Percentiles rank a stretch among this genome's conserved stretches.
Conservation (phyloP, 2,888 invertebrate genomes). For the Sarcophaga subvicina region DNA sequence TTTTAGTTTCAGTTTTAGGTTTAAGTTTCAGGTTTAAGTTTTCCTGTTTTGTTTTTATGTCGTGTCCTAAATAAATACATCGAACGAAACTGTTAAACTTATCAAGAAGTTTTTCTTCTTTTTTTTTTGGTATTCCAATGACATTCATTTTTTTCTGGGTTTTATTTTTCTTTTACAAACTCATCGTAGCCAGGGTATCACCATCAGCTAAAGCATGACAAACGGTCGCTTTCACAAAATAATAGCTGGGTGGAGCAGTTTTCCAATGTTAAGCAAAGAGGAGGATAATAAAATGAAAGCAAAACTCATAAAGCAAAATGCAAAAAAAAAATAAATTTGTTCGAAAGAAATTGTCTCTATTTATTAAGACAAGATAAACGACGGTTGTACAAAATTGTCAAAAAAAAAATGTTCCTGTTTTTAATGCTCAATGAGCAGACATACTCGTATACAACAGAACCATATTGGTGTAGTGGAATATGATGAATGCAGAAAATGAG, state of each 20-base stretch:
- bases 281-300: neutral
- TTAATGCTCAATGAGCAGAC: no score
- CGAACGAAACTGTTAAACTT: conserved; percentile 16
- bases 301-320: neutral
- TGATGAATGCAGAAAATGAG: no score
- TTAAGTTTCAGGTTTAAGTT: conserved; percentile 42
- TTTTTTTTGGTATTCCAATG: conserved; percentile 29
- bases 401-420: no score
- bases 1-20: conserved; percentile 39
- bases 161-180: conserved; percentile 32
- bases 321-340: neutral
- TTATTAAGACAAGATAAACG: neutral
- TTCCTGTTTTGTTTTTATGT: conserved; percentile 17
- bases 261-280: conserved; percentile 1
- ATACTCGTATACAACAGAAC: no score
- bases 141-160: conserved; percentile 20
- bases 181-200: neutral
- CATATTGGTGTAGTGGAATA: no score
- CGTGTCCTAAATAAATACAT: conserved; percentile 67
- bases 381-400: neutral
- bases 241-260: conserved; percentile 12
- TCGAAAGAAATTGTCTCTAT: neutral
- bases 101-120: conserved; percentile 31
- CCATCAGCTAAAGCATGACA: neutral
- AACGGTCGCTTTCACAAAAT: conserved; percentile 21